These are phyloP conservation scores for Psittacula cyanocephala DNA, from an alignment of 2,113 vertebrate species.

Conservation along the genomic window DNA sequence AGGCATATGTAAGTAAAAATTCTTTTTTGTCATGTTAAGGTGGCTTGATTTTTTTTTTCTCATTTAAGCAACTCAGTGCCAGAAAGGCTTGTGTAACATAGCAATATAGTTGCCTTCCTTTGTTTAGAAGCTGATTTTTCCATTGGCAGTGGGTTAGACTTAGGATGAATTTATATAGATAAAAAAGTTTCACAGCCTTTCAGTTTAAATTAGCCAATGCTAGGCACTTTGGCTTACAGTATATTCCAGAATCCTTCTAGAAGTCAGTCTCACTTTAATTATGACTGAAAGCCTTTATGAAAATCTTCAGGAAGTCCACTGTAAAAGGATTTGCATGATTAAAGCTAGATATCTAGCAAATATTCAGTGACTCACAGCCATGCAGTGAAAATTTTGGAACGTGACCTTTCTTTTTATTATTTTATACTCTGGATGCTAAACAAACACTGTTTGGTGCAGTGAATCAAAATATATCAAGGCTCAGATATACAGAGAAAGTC, in stretches of 20 bases:
- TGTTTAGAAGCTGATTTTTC: neutral
- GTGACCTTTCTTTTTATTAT: neutral
- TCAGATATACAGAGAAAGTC: neutral
- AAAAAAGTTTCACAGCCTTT: neutral
- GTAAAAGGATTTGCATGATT: slow-evolving; percentile 1
- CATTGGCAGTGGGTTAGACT: neutral
- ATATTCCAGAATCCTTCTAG: neutral
- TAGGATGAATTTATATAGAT: neutral
- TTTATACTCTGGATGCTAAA: neutral
- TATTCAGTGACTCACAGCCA: slow-evolving; percentile 1
- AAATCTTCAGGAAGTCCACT: slow-evolving; percentile 8
- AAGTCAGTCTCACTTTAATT: neutral
- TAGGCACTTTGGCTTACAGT: neutral
- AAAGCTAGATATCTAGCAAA: neutral
- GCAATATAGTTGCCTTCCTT: neutral
- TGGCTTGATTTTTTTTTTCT: neutral
- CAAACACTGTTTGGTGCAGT: neutral
- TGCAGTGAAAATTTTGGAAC: slow-evolving; percentile 7
- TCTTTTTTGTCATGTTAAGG: neutral
- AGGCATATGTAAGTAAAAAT: neutral
- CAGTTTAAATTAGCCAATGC: neutral
- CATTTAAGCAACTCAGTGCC: neutral
- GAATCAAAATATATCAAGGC: neutral
- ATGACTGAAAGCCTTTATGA: neutral
- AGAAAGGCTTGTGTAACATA: neutral